A percentile compares a stretch with the other conserved stretches of the same genome.
phyloP scores from a whole-genome alignment of 2,113 vertebrate genomes.

The Paradoxurus hermaphroditus region DNA sequence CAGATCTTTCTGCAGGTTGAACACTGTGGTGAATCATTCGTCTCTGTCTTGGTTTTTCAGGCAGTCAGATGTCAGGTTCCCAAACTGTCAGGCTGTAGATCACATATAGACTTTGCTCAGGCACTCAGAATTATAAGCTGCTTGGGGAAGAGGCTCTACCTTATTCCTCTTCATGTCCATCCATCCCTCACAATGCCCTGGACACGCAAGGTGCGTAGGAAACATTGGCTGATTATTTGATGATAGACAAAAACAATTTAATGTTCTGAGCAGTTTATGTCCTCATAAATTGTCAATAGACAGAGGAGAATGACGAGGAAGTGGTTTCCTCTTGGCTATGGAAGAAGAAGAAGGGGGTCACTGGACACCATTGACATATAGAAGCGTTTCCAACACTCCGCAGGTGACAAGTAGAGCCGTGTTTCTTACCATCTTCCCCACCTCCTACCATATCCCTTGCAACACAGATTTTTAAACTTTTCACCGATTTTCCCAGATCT shows the following conservation, averaged over 20 bases:
- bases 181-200: neutral
- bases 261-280: neutral
- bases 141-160: neutral
- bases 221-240: neutral
- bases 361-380: neutral
- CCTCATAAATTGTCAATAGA: neutral
- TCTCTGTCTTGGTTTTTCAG: neutral
- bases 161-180: neutral
- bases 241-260: neutral
- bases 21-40: neutral
- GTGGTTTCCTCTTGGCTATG: accelerated
- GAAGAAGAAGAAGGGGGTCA: neutral
- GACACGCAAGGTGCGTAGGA: neutral
- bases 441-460: neutral
- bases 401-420: neutral
- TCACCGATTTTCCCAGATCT: neutral
- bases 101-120: neutral
- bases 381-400: neutral
- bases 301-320: neutral
- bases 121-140: neutral
- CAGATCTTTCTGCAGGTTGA: neutral
- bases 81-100: neutral
- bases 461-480: neutral
- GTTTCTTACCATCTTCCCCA: neutral
- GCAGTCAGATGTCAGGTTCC: neutral